Evolutionary conservation across 2,113 vertebrate genomes (phyloP).

Genomic region (Orthonyx spaldingii): DNA sequence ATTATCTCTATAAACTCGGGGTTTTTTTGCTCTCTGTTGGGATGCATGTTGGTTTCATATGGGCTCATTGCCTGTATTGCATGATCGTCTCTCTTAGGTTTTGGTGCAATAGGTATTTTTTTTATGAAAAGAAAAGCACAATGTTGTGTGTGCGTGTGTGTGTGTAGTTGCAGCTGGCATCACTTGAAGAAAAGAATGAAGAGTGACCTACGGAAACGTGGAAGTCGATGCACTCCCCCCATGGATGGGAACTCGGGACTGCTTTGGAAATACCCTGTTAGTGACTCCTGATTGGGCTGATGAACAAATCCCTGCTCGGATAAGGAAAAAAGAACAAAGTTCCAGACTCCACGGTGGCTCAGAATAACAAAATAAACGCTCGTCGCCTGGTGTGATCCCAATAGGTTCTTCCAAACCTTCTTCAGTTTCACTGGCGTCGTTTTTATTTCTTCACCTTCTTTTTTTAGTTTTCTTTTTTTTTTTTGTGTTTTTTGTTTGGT

Average conservation of each 20-base stretch:
- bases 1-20: slow-evolving; percentile 39
- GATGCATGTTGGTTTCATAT: slow-evolving; percentile 21
- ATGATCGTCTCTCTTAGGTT: slow-evolving; percentile 63
- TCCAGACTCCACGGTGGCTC: slow-evolving; percentile 58
- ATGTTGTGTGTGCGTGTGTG: background rate
- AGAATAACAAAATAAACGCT: slow-evolving; percentile 41
- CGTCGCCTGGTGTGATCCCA: background rate
- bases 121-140: slow-evolving; percentile 19
- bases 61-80: slow-evolving; percentile 61
- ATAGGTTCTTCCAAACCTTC: slow-evolving; percentile 37
- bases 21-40: slow-evolving; percentile 55
- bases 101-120: slow-evolving; percentile 9
- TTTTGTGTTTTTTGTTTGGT: background rate
- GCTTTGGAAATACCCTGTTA: slow-evolving; percentile 67
- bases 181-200: slow-evolving; percentile 21
- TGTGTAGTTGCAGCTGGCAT: slow-evolving; percentile 33
- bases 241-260: background rate
- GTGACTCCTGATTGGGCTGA: slow-evolving; percentile 53
- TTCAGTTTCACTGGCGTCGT: slow-evolving; percentile 36
- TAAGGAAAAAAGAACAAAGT: slow-evolving; percentile 46
- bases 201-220: background rate
- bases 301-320: slow-evolving; percentile 63
- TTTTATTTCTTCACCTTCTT: slow-evolving; percentile 6
- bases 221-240: background rate
- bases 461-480: background rate